phyloP scores from a whole-genome alignment of 2,888 invertebrate species.

The Amphimallon solstitiale region DNA sequence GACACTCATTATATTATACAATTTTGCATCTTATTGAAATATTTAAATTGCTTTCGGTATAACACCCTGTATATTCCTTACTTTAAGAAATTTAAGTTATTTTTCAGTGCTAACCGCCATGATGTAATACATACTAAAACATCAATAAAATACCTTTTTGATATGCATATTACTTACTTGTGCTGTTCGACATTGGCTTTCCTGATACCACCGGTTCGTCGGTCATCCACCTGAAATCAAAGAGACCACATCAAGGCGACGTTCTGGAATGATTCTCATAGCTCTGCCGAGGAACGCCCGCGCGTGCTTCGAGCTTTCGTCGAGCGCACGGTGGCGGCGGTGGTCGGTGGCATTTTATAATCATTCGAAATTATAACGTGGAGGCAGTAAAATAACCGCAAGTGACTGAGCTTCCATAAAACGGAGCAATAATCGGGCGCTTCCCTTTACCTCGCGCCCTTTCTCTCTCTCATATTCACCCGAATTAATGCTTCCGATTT shows the following conservation, averaged over 20 bases:
- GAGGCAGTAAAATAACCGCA: slow-evolving; percentile 46
- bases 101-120: neutral
- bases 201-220: slow-evolving; percentile 55
- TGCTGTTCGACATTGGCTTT: slow-evolving; percentile 53
- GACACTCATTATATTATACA: too few species aligned
- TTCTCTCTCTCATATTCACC: neutral
- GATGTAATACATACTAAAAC: neutral
- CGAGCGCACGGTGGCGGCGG: too few species aligned
- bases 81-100: too few species aligned
- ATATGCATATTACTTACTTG: slow-evolving; percentile 52
- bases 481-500: neutral
- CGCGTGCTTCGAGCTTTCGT: neutral
- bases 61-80: too few species aligned
- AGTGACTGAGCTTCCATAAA: slow-evolving; percentile 43
- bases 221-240: slow-evolving; percentile 61
- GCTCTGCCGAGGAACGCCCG: slow-evolving; percentile 16
- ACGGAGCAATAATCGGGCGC: slow-evolving; percentile 43
- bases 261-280: slow-evolving; percentile 47
- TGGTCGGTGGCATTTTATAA: slow-evolving; percentile 46
- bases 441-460: neutral
- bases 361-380: slow-evolving; percentile 44
- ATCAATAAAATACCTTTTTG: slow-evolving; percentile 19
- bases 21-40: too few species aligned
- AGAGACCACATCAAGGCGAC: slow-evolving; percentile 56
- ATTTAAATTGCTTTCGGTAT: too few species aligned